Conservation (phyloP, 1,140 invertebrate species). For the Neotoxoptera formosana region DNA sequence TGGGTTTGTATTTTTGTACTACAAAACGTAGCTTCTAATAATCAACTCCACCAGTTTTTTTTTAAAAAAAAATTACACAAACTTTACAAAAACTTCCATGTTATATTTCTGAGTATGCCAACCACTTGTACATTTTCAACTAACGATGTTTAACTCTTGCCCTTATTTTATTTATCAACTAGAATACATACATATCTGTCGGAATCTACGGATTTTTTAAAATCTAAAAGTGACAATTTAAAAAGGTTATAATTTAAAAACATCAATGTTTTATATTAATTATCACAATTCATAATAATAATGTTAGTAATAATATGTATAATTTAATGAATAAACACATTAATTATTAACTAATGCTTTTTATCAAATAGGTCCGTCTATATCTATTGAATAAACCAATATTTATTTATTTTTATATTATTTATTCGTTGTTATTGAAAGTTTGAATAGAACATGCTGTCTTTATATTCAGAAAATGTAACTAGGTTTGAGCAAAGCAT, state of each 20-base stretch:
- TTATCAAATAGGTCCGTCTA: too few relatives aligned
- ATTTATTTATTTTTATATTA: too few relatives aligned
- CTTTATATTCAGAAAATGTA: too few relatives aligned
- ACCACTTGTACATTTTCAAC: neutral
- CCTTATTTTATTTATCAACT: neutral
- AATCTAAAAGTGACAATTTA: neutral
- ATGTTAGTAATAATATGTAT: neutral
- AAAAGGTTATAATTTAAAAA: neutral
- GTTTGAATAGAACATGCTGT: too few relatives aligned
- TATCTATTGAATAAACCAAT: too few relatives aligned
- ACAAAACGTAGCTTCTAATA: neutral
- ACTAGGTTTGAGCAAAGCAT: too few relatives aligned
- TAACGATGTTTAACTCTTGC: slow-evolving; percentile 8
- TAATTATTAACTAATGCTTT: neutral
- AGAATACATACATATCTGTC: neutral
- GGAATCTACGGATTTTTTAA: neutral
- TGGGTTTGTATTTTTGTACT: neutral
- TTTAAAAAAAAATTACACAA: neutral
- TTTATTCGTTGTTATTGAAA: too few relatives aligned
- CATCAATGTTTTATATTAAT: too few relatives aligned
- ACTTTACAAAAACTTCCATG: neutral
- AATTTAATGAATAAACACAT: neutral
- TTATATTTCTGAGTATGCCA: neutral
- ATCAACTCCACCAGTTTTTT: neutral
- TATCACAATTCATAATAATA: neutral